Base-by-base conservation (phyloP, 2,797 vertebrate genomes). In the Xenentodon cancila region DNA sequence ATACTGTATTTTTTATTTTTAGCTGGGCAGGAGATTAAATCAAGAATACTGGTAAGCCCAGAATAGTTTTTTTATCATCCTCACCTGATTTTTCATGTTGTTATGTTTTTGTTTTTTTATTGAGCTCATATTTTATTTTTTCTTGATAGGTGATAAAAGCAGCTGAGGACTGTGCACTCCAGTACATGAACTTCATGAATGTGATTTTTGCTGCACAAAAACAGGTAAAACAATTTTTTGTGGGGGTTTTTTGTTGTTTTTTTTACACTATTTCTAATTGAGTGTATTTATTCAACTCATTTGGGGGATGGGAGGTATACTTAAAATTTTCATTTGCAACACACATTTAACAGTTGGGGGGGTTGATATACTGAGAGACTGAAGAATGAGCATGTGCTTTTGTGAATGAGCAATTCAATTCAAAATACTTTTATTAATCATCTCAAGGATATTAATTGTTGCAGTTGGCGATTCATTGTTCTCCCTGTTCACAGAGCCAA, bases 101-200 rank as follows among this genome's bases (percentile, higher is more conserved):
- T 30, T 30, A 3, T 30, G 4, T 30, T 30, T 6, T 30, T 30
- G 7, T 5, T 2, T 19, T 37, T 58, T 25, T 25, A 3, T 25
- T 63, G 4, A 78, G 53, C 20, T 43, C 47, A 27, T 21, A 2
- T 13, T 67, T 9, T 56, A 1, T 52, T 11, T 71, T 54, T 15
- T 17, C 40, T 70, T 30, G 19, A 40, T 30, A 99, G 98, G 97
- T 99, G 61, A 94, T 99, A 45, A 98, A 99, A 91, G 96, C 97
- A 3, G 95, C 98, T 0, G 95, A 97, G 55, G 97, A 99, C 88
- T 97, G 95, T 0, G 93, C 97, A 0, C 66, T 94, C 32, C 98
- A 99, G 68, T 99, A 99, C 60, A 99, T 99, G 98, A 98, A 98
- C 89, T 98, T 99, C 86, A 99, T 99, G 98, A 99, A 99, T 3